Conservation (phyloP, 1,140 invertebrate species). For the Apis laboriosa region DNA sequence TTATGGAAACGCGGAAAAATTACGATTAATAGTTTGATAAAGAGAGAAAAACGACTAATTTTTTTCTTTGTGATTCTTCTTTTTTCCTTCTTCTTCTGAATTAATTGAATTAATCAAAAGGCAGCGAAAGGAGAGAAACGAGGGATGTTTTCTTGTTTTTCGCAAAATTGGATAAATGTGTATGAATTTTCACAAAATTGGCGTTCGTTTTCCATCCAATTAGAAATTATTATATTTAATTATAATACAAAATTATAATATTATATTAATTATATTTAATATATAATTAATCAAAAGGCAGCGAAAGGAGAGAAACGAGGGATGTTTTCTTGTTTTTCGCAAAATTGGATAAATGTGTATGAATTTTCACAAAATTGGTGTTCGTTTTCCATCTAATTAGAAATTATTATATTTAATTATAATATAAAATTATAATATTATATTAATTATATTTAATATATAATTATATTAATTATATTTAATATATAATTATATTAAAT, state of each 20-base stretch:
- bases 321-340: background rate
- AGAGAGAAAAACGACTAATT: too few relatives aligned
- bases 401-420: too few relatives aligned
- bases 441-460: too few relatives aligned
- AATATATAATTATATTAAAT: too few relatives aligned
- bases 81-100: too few relatives aligned
- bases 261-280: too few relatives aligned
- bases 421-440: too few relatives aligned
- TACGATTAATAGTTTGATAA: background rate
- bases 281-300: background rate
- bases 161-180: background rate
- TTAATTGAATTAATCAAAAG: background rate
- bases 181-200: background rate
- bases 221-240: too few relatives aligned
- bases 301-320: background rate
- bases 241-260: too few relatives aligned
- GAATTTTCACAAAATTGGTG: background rate
- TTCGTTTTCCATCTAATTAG: background rate
- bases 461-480: too few relatives aligned
- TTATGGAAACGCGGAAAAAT: constrained; percentile 12
- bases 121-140: background rate
- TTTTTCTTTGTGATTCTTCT: too few relatives aligned
- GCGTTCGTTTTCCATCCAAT: background rate
- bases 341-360: background rate
- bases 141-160: background rate